Evolutionary conservation across 2,113 vertebrate species (phyloP).

Genomic region (Terrapene triunguis): DNA sequence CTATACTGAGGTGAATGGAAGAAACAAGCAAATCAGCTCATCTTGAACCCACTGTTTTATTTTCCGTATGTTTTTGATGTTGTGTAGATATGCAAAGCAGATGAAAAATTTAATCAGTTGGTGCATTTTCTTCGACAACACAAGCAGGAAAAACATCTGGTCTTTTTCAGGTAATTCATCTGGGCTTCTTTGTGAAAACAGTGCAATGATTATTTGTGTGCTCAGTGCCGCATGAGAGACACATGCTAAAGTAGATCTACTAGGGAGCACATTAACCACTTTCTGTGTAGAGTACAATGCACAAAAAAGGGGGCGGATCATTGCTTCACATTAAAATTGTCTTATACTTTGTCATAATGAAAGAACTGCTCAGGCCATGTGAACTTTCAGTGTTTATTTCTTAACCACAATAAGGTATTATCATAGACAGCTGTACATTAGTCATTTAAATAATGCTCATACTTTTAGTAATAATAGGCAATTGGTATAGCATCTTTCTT

Average conservation of each 20-base stretch:
- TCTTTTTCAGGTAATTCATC: slow-evolving; percentile 92
- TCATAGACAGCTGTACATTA: not conserved
- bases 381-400: not conserved
- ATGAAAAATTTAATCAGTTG: slow-evolving; percentile 95
- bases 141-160: slow-evolving; percentile 92
- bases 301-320: not conserved
- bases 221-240: not conserved
- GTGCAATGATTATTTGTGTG: rapidly evolving
- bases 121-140: slow-evolving; percentile 92
- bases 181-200: not conserved
- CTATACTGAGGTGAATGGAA: not conserved
- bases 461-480: not conserved
- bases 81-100: slow-evolving; percentile 87
- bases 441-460: not conserved
- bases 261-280: not conserved
- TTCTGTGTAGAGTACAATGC: not conserved
- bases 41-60: not conserved
- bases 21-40: not conserved
- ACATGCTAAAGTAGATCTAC: not conserved
- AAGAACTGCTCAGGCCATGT: not conserved
- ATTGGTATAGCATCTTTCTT: rapidly evolving
- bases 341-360: not conserved
- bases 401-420: not conserved
- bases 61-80: not conserved
- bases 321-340: not conserved